Base-by-base conservation (phyloP, 2,888 invertebrate species). In the Agriopis aurantiaria region DNA sequence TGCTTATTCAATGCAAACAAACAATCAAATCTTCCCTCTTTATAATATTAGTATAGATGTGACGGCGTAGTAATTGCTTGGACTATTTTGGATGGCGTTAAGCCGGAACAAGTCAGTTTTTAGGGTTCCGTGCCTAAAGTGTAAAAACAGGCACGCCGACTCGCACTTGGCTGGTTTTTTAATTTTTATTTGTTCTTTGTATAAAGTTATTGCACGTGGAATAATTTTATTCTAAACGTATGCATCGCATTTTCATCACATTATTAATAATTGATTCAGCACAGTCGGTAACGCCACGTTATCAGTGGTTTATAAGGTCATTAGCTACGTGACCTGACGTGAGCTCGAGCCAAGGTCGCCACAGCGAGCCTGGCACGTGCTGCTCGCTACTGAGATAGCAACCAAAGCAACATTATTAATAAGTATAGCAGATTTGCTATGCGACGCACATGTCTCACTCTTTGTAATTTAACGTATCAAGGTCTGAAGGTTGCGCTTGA, bases 251-350 rank as follows among this genome's bases (percentile, higher is more conserved):
- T 53, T 33, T 40, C 40, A 53, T 33, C 12, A 53, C 12, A 53
- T 12, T 53, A 53, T 33, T 43, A 43, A 55, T 52, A 56, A 43
- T 41, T 9, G 45, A 57, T 62, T 55, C 10, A 45, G 46, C 46
- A 63, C 56, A 12, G 33, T n/a, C 11, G 7, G 8, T 10, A 10
- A 43, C 43, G 43, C 9, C 6, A 33, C 33, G 43, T 43, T 43
- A 43, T 43, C 43, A 43, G 43, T 10, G 43, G 43, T 43, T 43
- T 43, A 43, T 43, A 43, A 43, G 41, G 41, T 41, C 41, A 58
- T 68, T 72, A 68, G 71, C 68, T 68, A 71, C 68, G 68, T 69
- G 70, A 66, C 68, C 49, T 74, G 68, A 72, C 72, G 67, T 61
- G 63, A 75, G 68, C 67, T 53, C 55, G 48, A 23, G 17, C 52